Percentiles rank a stretch among this genome's conserved stretches.
Conservation (phyloP, 2,113 vertebrate species). For the Phylloscopus trochilus region DNA sequence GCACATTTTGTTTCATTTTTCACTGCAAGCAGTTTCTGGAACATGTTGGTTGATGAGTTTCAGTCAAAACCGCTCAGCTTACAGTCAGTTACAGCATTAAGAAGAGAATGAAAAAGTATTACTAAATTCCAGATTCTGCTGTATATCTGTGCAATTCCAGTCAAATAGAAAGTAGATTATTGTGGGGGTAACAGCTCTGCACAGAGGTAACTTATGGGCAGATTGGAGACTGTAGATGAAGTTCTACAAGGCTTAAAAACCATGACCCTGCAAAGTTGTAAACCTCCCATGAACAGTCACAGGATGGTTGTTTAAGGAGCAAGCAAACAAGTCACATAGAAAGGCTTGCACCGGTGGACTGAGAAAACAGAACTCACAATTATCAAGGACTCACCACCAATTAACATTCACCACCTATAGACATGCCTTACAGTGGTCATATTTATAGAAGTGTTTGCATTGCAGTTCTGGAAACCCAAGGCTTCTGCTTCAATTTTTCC, state of each 20-base stretch:
- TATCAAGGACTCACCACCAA: neutral
- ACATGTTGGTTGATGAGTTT: neutral
- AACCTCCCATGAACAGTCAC: neutral
- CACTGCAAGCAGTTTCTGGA: neutral
- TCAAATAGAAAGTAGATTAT: neutral
- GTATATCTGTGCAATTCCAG: neutral
- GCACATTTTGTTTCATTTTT: neutral
- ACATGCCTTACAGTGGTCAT: neutral
- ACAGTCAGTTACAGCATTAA: neutral
- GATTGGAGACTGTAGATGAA: neutral
- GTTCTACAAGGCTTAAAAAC: neutral
- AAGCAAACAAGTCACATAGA: neutral
- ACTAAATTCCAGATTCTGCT: neutral
- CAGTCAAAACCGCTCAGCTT: neutral
- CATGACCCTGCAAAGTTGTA: neutral
- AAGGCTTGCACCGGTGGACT: neutral
- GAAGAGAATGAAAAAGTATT: neutral
- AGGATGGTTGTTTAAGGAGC: neutral
- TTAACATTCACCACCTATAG: neutral
- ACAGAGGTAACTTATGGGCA: neutral
- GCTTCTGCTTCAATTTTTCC: neutral
- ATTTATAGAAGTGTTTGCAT: neutral
- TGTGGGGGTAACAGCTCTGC: fast-evolving
- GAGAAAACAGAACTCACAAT: neutral
- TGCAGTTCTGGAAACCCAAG: neutral